Evolutionary conservation across 1,140 invertebrate genomes (phyloP).

Genomic region (Antheraea pernyi): DNA sequence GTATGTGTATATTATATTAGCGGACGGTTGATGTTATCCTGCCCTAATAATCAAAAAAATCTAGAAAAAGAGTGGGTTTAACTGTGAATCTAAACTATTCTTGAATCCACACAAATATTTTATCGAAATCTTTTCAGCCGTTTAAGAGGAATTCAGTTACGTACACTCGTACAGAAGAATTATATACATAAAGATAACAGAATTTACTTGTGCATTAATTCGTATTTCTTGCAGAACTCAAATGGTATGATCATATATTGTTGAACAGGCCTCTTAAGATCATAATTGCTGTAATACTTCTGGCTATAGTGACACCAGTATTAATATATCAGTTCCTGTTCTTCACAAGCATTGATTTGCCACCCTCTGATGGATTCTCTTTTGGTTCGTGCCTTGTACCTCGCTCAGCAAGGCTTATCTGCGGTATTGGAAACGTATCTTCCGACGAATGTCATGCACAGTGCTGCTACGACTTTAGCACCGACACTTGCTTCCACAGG

Average conservation of each 20-base stretch:
- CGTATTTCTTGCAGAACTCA: slow-evolving; percentile 52
- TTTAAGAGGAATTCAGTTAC: too few species aligned
- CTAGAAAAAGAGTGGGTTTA: too few species aligned
- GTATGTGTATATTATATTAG: too few species aligned
- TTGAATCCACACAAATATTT: too few species aligned
- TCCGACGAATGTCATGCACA: slow-evolving; percentile 47
- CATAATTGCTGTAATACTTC: slow-evolving; percentile 30
- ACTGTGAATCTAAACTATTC: too few species aligned
- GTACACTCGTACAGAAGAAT: too few species aligned
- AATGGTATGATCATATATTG: slow-evolving; percentile 56
- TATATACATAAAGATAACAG: too few species aligned
- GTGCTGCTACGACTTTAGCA: slow-evolving; percentile 59
- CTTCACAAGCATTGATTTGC: slow-evolving; percentile 37
- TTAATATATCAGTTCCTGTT: slow-evolving; percentile 53
- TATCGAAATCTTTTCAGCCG: too few species aligned
- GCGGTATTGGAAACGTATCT: slow-evolving; percentile 41
- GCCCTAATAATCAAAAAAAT: too few species aligned
- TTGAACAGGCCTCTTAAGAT: slow-evolving; percentile 55
- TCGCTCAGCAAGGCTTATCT: slow-evolving; percentile 43
- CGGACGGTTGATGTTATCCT: too few species aligned
- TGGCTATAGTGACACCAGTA: slow-evolving; percentile 40
- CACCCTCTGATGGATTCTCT: slow-evolving; percentile 55
- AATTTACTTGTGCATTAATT: too few species aligned
- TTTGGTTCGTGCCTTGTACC: slow-evolving; percentile 53
- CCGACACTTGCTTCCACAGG: slow-evolving; percentile 55